phyloP scores from a whole-genome alignment of 2,888 invertebrate species.

The Leuctra nigra region DNA sequence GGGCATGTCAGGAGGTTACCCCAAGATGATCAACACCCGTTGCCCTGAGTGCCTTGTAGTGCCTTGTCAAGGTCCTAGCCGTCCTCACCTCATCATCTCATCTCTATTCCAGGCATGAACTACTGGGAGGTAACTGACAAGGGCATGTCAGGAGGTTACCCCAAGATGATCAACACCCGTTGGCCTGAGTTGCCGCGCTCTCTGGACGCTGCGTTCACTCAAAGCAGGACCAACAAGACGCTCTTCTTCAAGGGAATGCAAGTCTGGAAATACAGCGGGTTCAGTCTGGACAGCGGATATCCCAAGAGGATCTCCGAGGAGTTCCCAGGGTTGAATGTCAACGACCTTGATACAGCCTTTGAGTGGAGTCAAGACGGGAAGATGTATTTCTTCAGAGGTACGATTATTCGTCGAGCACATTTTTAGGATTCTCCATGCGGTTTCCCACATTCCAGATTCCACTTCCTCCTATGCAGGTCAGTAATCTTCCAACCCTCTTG shows the following conservation, averaged over 20 bases:
- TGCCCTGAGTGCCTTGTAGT: too few species aligned
- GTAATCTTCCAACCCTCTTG: too few species aligned
- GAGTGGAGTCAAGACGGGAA: conserved; percentile 96
- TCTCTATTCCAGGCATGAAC: not conserved
- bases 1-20: too few species aligned
- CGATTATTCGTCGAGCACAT: too few species aligned
- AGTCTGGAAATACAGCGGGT: conserved; percentile 88
- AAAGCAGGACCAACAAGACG: conserved; percentile 83
- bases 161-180: conserved; percentile 36
- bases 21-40: too few species aligned
- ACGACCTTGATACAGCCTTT: conserved; percentile 84
- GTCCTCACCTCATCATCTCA: not conserved
- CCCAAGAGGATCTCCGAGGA: conserved; percentile 90
- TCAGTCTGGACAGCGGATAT: conserved; percentile 76
- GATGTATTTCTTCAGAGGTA: conserved; percentile 96
- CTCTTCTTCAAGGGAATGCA: conserved; percentile 93
- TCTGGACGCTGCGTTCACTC: conserved; percentile 91
- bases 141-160: not conserved
- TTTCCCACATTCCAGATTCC: too few species aligned
- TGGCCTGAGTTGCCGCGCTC: conserved; percentile 80
- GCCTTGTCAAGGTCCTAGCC: too few species aligned
- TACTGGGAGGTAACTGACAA: not conserved
- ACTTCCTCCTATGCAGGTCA: too few species aligned
- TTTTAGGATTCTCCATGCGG: too few species aligned
- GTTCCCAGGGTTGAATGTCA: conserved; percentile 90